Conservation (phyloP, 2,113 vertebrate species). For the Vanacampus margaritifer region DNA sequence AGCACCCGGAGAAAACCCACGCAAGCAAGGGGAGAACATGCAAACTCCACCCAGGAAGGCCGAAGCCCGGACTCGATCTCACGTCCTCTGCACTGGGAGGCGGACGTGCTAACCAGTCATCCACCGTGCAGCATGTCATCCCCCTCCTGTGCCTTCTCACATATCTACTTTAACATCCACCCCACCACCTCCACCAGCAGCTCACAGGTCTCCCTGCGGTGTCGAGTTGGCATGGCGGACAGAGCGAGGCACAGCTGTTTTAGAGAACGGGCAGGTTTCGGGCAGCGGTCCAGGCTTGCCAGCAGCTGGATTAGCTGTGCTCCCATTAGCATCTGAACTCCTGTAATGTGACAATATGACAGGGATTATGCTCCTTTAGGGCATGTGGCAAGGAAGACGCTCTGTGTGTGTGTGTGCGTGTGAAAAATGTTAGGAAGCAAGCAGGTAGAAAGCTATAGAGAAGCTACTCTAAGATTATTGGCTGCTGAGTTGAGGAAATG, state of each 20-base stretch:
- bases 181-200: constrained; percentile 8
- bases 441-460: constrained; percentile 12
- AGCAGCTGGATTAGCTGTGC: constrained; percentile 67
- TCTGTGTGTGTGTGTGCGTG: neutral
- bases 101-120: too few relatives aligned
- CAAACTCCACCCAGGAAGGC: too few relatives aligned
- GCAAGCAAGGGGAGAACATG: too few relatives aligned
- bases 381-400: constrained; percentile 29
- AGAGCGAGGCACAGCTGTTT: constrained; percentile 57
- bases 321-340: constrained; percentile 70
- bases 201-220: constrained; percentile 18
- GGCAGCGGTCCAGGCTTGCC: constrained; percentile 53
- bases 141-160: constrained; percentile 9
- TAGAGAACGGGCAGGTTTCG: constrained; percentile 30
- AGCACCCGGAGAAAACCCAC: too few relatives aligned
- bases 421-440: constrained; percentile 10
- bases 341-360: constrained; percentile 72
- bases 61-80: too few relatives aligned
- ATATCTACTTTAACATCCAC: constrained; percentile 29
- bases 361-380: constrained; percentile 61
- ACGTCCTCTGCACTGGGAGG: too few relatives aligned
- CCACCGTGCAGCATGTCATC: too few relatives aligned
- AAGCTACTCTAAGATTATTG: constrained; percentile 25
- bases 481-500: constrained; percentile 33
- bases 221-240: constrained; percentile 46